These are phyloP conservation scores for Gallinago nigripennis DNA, from an alignment of 2,797 vertebrate genomes.

Conservation along the genomic window DNA sequence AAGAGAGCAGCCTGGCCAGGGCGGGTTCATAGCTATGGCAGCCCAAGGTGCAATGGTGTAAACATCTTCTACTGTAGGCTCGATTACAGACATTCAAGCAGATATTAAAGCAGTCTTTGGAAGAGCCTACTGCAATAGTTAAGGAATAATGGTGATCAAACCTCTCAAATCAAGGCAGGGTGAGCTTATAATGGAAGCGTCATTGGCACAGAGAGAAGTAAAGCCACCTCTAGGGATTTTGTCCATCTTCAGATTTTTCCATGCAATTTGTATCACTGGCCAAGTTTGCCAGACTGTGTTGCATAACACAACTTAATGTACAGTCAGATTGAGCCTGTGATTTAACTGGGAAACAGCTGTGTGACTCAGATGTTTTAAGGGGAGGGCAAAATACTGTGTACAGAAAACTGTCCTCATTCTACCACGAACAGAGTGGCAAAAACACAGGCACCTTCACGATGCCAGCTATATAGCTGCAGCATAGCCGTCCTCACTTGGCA, in stretches of 20 bases:
- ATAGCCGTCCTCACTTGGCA: constrained; percentile 38
- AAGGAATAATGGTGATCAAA: background rate
- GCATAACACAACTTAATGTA: constrained; percentile 13
- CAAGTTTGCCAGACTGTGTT: constrained; percentile 6
- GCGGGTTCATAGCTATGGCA: background rate
- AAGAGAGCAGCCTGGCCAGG: background rate
- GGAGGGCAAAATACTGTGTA: constrained; percentile 12
- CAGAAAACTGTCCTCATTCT: constrained; percentile 41
- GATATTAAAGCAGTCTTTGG: background rate
- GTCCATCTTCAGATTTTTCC: background rate
- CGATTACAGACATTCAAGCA: background rate
- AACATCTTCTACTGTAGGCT: background rate
- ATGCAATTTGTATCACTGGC: background rate
- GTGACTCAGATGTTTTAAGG: constrained; percentile 51
- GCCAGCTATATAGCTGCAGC: constrained; percentile 5
- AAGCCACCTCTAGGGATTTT: background rate
- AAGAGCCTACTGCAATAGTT: background rate
- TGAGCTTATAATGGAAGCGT: background rate
- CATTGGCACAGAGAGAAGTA: background rate
- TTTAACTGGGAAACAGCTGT: constrained; percentile 46
- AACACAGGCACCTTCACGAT: constrained; percentile 10
- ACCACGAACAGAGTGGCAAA: constrained; percentile 34
- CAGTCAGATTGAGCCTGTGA: constrained; percentile 11
- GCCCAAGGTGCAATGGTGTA: background rate
- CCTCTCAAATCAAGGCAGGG: background rate